Base-by-base conservation (phyloP, 2,113 vertebrate species). In the Paedocypris sp. region DNA sequence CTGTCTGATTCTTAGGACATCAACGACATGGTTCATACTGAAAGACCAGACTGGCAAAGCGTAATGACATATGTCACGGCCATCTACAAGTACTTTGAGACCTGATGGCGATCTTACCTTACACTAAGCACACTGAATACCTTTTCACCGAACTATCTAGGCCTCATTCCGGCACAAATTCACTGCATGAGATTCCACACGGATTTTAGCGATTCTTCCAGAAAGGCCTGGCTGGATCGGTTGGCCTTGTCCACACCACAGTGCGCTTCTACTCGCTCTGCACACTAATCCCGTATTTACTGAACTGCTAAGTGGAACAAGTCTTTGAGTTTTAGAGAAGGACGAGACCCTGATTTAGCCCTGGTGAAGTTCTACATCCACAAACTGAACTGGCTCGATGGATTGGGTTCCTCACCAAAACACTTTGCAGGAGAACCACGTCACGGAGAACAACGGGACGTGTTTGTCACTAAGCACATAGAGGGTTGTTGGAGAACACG, bases 1-100 rank as follows among this genome's bases (percentile, higher is more conserved):
- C 8, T n/a, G 10, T 63, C 8, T 51, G 28, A 47, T 26, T 52
- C 66, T 26, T 79, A 98, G 94, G 93, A 98, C 80, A 89, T 97
- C 67, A 92, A 88, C 42, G 93, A 98, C 60, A 98, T 98, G 94
- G 94, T 89, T 66, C 87, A 90, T 66, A 96, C 91, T 0, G 94
- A 98, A 73, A 80, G 94, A 28, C 94, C 94, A 0, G 94, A 98
- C 74, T 98, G 94, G 94, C 94, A 98, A 53, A 94, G 82, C 9
- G 90, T 98, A 74, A 98, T 98, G 92, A 88, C 90, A 10, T 98
- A 98, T 0, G 92, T 97, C 76, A 98, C 93, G 0, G 89, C 94
- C 2, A 93, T 98, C 79, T 98, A 97, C 89, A 98, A 98, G 74
- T 97, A 98, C 86, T 97, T 98, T 71, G 94, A 97, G 79, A 97